Evolutionary conservation across 2,797 vertebrate genomes (phyloP).

Genomic region (Xiphophorus birchmanni): DNA sequence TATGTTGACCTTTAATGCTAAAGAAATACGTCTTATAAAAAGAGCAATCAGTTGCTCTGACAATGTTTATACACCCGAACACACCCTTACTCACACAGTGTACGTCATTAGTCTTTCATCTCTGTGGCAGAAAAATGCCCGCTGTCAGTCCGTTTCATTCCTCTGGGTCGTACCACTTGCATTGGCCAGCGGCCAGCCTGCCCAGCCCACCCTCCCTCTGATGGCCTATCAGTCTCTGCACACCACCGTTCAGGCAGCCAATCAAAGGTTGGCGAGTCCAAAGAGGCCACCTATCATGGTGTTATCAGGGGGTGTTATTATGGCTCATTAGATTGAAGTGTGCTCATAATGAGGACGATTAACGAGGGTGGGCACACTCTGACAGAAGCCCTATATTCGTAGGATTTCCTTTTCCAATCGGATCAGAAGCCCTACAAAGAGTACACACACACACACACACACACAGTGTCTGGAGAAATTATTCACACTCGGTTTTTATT

Average conservation of each 20-base stretch:
- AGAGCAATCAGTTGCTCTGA: not conserved
- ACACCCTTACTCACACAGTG: not conserved
- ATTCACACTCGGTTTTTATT: not conserved
- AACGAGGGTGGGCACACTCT: constrained; percentile 60
- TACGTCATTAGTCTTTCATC: constrained; percentile 59
- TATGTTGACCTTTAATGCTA: not conserved
- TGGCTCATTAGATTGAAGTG: constrained; percentile 75
- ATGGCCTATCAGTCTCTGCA: constrained; percentile 57
- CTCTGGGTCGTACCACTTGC: constrained; percentile 63
- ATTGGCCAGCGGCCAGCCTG: constrained; percentile 60
- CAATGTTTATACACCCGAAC: constrained; percentile 3
- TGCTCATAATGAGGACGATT: constrained; percentile 70
- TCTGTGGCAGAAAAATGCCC: constrained; percentile 13
- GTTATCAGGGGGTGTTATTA: constrained; percentile 73
- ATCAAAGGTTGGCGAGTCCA: constrained; percentile 56
- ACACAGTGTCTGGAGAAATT: not conserved
- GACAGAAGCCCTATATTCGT: constrained; percentile 17
- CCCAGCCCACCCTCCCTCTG: constrained; percentile 48
- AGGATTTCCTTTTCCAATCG: not conserved
- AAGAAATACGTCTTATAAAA: not conserved
- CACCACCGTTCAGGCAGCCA: constrained; percentile 37
- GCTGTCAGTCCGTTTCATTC: constrained; percentile 35
- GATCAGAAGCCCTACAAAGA: not conserved
- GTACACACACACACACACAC: not conserved
- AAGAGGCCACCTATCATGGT: constrained; percentile 64